Evolutionary conservation across 2,797 vertebrate genomes (phyloP), one percentile per base, ranked within the genome.

Genomic region (Chaunax sp.): DNA sequence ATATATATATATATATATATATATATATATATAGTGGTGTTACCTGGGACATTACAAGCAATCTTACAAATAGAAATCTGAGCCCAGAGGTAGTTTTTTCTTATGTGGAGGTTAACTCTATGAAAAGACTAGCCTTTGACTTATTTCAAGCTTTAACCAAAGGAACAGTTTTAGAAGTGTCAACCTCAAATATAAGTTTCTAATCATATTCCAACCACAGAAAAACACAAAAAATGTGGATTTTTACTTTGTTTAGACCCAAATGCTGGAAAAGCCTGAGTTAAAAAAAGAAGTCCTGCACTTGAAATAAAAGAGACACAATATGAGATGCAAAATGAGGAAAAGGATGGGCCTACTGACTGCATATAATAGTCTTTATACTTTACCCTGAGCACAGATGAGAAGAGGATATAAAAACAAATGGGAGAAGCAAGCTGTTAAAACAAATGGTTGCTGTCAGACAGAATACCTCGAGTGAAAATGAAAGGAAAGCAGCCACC

Each of bases 21-120:
- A n/a, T n/a, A n/a, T n/a, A n/a, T n/a, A n/a, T n/a, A 73, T 9
- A 64, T 13, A 78, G 47, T 54, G 18, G 23, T 63, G 60, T 9
- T 59, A 66, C 44, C 75, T 33, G 52, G 50, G 62, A 77, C 69
- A 80, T 54, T 47, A 35, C 43, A 41, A 41, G 26, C 37, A 57
- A 56, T 54, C 50, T 58, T n/a, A 19, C 20, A 43, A 58, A 53
- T 8, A 30, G 3, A 43, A 53, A 41, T 26, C 44, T 64, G n/a
- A n/a, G n/a, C n/a, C n/a, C n/a, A n/a, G 33, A 30, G 9, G 28
- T 9, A 8, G 13, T n/a, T 25, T 9, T 18, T 41, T 37, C n/a
- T 18, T 13, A 19, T 26, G 22, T 25, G 10, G 25, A n/a, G 9
- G n/a, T n/a, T n/a, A n/a, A n/a, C n/a, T n/a, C n/a, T n/a, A n/a